Base-by-base conservation (phyloP, 2,113 vertebrate genomes). In the Platycercus adscitus region DNA sequence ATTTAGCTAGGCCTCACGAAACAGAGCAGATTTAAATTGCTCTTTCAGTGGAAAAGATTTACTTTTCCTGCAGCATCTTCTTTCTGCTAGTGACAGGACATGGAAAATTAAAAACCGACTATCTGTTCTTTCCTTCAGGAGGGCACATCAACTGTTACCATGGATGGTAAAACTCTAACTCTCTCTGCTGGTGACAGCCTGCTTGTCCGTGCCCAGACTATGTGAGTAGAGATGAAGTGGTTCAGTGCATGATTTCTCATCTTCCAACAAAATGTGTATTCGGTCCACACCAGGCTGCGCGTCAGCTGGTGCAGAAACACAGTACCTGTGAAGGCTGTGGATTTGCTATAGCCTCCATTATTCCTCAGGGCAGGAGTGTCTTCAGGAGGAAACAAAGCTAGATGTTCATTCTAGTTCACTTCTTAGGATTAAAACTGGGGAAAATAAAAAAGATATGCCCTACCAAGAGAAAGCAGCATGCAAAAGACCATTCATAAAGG, bases 171-270 rank as follows among this genome's bases (percentile, higher is more conserved):
- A 91, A 66, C 63, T 70, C 94, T 98, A 83, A 89, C 23, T 44
- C 97, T 99, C 9, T 96, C 93, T 50, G 80, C 97, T 9, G 98
- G 98, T 86, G 98, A 99, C 91, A 99, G 99, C 96, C 96, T 99
- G 44, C 98, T 99, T 55, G 96, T 99, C 75, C 98, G 86, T 8
- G 98, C 98, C 43, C 97, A 98, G 49, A 98, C 89, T 46, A 60
- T 28, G 99, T 99, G 81, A 99, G 99, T 98, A 81, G 60, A 88
- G 41, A 56, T 52, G 28, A 76, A 53, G 55, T 21, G 41, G 19
- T 23, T 81, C 80, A 44, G 4, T 43, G 44, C 2, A 0, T 53
- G 31, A 76, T 79, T 89, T 72, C 11, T 26, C 68, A 35, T 41
- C 21, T 80, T 52, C 64, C 28, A 29, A 56, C 52, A 61, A 53